These are phyloP conservation scores for Nesogale talazaci DNA, from an alignment of 2,113 vertebrate genomes.

Conservation along the genomic window DNA sequence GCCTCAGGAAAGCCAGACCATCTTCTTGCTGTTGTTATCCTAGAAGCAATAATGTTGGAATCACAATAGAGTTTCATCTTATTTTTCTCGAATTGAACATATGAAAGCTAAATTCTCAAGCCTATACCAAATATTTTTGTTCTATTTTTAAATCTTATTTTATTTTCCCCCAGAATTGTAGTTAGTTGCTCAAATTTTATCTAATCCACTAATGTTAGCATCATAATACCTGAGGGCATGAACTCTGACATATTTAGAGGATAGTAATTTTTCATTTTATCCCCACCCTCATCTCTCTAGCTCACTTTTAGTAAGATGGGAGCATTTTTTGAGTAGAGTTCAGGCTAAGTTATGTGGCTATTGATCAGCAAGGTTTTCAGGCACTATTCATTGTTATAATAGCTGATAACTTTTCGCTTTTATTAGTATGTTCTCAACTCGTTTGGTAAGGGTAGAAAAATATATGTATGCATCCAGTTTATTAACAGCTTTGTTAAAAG, in stretches of 20 bases:
- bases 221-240: background rate
- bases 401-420: background rate
- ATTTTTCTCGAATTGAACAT: background rate
- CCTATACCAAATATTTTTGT: background rate
- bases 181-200: background rate
- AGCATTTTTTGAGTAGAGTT: background rate
- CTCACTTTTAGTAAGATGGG: background rate
- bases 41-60: background rate
- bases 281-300: background rate
- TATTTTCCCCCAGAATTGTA: background rate
- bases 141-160: no score
- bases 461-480: background rate
- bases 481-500: conserved; percentile 35
- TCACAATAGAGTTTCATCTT: background rate
- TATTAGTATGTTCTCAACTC: background rate
- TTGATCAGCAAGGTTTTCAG: background rate
- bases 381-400: background rate
- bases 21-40: background rate
- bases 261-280: conserved; percentile 9
- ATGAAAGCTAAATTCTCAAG: conserved; percentile 34
- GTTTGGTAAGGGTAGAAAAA: background rate
- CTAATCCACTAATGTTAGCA: background rate
- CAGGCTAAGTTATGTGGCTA: background rate
- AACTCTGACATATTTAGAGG: background rate
- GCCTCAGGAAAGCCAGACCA: background rate